Evolutionary conservation across 1,140 invertebrate species (phyloP).

Genomic region (Drosophila tristis): DNA sequence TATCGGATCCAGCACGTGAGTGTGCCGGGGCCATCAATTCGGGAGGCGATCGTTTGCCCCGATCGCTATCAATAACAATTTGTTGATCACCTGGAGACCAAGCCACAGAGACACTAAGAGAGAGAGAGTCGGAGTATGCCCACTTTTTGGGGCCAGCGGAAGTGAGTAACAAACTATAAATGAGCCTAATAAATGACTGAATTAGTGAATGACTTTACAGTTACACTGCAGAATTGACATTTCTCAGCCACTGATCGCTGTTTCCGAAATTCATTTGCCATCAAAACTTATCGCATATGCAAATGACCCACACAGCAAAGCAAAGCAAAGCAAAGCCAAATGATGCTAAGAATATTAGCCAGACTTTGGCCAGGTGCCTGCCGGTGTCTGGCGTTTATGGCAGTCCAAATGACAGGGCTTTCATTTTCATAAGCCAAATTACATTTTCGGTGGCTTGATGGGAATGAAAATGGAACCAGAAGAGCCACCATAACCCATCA

Average conservation of each 20-base stretch:
- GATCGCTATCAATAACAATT: slow-evolving; percentile 77
- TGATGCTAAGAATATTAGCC: slow-evolving; percentile 32
- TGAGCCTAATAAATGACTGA: slow-evolving; percentile 44
- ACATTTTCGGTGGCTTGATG: slow-evolving; percentile 38
- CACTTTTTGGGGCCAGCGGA: slow-evolving; percentile 49
- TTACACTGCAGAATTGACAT: slow-evolving; percentile 41
- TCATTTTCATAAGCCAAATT: slow-evolving; percentile 63
- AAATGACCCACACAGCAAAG: slow-evolving; percentile 22
- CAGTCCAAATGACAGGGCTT: slow-evolving; percentile 44
- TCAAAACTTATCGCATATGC: slow-evolving; percentile 9
- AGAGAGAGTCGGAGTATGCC: background rate
- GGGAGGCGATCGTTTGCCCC: slow-evolving; percentile 69
- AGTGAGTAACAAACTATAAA: slow-evolving; percentile 46
- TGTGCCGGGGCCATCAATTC: slow-evolving; percentile 59
- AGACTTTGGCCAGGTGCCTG: slow-evolving; percentile 9
- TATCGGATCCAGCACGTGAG: slow-evolving; percentile 45
- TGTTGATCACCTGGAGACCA: slow-evolving; percentile 35
- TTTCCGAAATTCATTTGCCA: slow-evolving; percentile 26
- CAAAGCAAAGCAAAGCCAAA: background rate
- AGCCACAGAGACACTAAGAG: background rate
- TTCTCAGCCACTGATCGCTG: slow-evolving; percentile 13
- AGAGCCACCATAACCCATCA: background rate
- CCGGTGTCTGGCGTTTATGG: slow-evolving; percentile 44
- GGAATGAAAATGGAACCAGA: slow-evolving; percentile 26
- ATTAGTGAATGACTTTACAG: slow-evolving; percentile 39